These are phyloP conservation scores for Danio choprae DNA, from an alignment of 2,797 vertebrate genomes.

Conservation along the genomic window DNA sequence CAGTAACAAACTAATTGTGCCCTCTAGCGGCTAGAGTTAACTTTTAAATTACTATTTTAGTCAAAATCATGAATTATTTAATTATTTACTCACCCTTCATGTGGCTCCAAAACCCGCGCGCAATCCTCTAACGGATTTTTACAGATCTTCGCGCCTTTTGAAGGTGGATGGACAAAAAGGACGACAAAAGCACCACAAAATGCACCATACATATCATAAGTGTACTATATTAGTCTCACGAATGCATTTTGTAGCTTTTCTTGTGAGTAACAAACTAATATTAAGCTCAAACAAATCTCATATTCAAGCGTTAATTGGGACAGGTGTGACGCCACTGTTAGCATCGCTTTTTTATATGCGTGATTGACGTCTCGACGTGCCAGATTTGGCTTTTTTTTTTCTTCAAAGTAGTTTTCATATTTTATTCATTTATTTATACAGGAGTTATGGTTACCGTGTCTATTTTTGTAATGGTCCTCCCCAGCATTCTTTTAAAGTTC, in stretches of 20 bases:
- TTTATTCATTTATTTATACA: not conserved
- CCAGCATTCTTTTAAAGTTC: not conserved
- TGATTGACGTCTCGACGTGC: not conserved
- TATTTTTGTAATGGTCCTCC: conserved; percentile 9
- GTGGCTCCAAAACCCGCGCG: too few relatives aligned
- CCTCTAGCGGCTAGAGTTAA: not conserved
- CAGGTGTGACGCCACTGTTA: not conserved
- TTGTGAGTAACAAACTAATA: not conserved
- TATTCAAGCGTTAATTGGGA: not conserved
- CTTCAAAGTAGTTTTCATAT: not conserved
- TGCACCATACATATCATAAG: not conserved
- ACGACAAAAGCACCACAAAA: too few relatives aligned
- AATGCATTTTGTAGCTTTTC: not conserved
- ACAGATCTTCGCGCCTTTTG: not conserved
- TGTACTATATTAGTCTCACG: not conserved
- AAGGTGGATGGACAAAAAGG: not conserved
- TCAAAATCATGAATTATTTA: not conserved
- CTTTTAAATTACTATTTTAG: not conserved
- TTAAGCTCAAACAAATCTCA: not conserved
- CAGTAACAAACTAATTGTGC: not conserved
- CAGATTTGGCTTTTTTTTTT: not conserved
- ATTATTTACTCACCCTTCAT: not conserved
- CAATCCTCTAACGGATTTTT: not conserved
- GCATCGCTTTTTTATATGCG: not conserved
- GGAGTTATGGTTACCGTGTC: not conserved